phyloP scores from a whole-genome alignment of 2,888 invertebrate genomes.

The Zootermopsis nevadensis region DNA sequence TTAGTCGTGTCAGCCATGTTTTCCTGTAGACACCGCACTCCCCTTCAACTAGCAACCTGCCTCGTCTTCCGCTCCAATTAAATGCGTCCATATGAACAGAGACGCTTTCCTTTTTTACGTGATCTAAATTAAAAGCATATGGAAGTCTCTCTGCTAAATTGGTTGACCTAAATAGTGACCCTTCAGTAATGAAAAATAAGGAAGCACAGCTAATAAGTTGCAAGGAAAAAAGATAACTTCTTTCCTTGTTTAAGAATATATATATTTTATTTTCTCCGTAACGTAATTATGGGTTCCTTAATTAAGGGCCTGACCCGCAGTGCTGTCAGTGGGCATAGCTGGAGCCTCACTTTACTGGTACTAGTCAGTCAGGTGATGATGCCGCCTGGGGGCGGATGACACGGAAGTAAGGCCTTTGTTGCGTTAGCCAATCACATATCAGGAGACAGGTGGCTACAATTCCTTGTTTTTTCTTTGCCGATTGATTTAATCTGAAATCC shows the following conservation, averaged over 20 bases:
- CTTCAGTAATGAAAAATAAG: constrained; percentile 37
- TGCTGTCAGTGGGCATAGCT: background rate
- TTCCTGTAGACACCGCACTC: no score
- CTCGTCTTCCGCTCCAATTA: background rate
- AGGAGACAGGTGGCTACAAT: background rate
- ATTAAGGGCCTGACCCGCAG: background rate
- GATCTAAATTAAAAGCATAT: constrained; percentile 38
- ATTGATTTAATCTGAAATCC: background rate
- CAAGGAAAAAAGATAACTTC: background rate
- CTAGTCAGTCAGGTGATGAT: background rate
- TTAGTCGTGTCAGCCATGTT: no score
- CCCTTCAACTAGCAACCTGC: background rate
- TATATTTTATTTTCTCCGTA: background rate
- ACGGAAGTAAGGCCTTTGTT: background rate
- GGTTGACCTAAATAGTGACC: constrained; percentile 45
- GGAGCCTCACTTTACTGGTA: no score
- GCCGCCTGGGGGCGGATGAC: background rate
- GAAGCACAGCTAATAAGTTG: constrained; percentile 14
- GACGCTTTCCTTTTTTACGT: background rate
- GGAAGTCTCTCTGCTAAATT: constrained; percentile 24
- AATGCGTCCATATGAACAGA: background rate
- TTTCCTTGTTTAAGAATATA: background rate
- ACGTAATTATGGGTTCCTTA: background rate
- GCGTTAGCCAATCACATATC: background rate
- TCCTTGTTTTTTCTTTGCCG: background rate